Percentiles rank a stretch among this genome's conserved stretches.
Conservation (phyloP, 2,797 vertebrate species). For the Pseudomugil tenellus region DNA sequence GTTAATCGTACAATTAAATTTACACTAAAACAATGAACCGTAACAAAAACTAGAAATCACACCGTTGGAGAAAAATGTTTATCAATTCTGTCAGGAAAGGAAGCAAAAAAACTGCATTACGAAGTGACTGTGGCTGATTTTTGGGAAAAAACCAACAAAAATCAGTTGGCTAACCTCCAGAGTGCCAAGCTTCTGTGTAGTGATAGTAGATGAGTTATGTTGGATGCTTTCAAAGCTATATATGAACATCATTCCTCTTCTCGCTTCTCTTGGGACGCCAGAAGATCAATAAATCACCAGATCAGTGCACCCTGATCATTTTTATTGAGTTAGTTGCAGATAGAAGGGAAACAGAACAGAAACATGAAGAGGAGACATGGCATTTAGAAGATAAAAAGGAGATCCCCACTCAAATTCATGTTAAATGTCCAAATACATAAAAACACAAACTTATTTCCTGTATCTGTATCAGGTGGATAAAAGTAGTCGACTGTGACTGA, state of each 20-base stretch:
- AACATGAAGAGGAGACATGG: too few species aligned
- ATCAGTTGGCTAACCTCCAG: not conserved
- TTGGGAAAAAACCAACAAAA: too few species aligned
- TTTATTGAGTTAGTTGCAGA: constrained; percentile 10
- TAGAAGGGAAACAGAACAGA: constrained; percentile 5
- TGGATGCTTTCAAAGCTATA: not conserved
- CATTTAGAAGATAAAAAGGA: constrained; percentile 15
- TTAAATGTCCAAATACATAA: constrained; percentile 18
- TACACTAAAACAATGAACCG: too few species aligned
- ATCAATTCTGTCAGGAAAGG: not conserved
- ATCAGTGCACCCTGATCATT: constrained; percentile 48
- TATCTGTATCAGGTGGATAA: not conserved
- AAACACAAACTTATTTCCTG: constrained; percentile 24
- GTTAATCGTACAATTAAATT: too few species aligned
- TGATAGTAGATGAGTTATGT: not conserved
- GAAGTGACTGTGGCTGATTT: too few species aligned
- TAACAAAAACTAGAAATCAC: too few species aligned
- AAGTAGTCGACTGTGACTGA: not conserved
- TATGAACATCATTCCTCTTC: constrained; percentile 1
- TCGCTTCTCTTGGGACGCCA: constrained; percentile 3
- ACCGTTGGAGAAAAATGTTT: too few species aligned
- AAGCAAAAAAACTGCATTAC: too few species aligned
- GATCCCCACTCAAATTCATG: too few species aligned
- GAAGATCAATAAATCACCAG: constrained; percentile 52
- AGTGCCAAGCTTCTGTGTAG: not conserved